These are phyloP conservation scores for Aegithalos caudatus DNA, from an alignment of 2,113 vertebrate genomes.

Conservation along the genomic window DNA sequence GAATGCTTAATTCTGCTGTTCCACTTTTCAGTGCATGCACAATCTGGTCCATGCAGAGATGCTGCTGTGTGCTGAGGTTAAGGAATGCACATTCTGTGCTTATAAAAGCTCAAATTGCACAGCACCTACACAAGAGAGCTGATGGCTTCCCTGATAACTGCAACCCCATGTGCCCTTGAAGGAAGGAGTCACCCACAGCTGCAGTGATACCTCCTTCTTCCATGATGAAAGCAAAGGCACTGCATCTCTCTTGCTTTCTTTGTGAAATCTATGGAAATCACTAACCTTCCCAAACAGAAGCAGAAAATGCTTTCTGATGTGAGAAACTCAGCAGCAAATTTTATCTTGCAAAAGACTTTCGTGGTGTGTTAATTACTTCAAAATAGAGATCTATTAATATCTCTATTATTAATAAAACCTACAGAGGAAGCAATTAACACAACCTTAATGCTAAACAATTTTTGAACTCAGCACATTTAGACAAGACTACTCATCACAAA, in stretches of 20 bases:
- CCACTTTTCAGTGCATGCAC: background rate
- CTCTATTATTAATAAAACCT: background rate
- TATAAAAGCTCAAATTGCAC: background rate
- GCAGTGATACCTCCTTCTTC: background rate
- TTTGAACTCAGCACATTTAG: constrained; percentile 35
- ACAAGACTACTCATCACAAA: constrained; percentile 27
- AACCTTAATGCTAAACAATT: constrained; percentile 5
- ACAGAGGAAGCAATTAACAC: constrained; percentile 18
- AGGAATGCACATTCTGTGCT: background rate
- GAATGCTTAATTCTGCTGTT: background rate
- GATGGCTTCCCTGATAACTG: background rate
- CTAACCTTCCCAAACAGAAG: background rate
- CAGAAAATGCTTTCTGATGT: background rate
- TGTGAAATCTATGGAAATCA: background rate
- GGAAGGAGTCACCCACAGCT: background rate
- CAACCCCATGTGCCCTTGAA: background rate
- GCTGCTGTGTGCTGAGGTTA: background rate
- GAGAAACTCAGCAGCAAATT: background rate
- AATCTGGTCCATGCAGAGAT: background rate
- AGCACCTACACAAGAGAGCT: background rate
- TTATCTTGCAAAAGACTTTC: background rate
- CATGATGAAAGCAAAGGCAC: background rate
- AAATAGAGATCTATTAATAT: background rate
- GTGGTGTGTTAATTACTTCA: background rate
- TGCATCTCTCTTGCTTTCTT: background rate